These are phyloP conservation scores for Mellilla xanthometata DNA, from an alignment of 2,888 invertebrate genomes.

Conservation along the genomic window DNA sequence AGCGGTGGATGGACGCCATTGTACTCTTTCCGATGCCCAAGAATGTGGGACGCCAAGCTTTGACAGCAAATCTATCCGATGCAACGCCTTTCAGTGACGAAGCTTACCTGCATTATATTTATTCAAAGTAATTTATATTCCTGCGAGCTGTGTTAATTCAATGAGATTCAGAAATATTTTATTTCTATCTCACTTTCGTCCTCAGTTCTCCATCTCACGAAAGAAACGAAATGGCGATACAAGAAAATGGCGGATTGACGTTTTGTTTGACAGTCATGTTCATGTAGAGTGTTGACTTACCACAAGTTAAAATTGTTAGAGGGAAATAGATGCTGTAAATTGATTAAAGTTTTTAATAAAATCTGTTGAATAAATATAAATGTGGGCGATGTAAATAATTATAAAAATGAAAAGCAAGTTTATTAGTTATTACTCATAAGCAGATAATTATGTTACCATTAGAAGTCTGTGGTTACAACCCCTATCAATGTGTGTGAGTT, in stretches of 20 bases:
- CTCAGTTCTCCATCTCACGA: conserved; percentile 77
- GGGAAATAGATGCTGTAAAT: too few relatives aligned
- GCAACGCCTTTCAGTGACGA: conserved; percentile 1
- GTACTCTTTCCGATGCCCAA: conserved; percentile 48
- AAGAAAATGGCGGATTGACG: conserved; percentile 68
- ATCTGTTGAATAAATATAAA: too few relatives aligned
- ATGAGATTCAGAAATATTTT: conserved; percentile 52
- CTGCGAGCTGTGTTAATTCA: conserved; percentile 16
- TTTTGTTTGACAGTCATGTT: too few relatives aligned
- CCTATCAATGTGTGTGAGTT: too few relatives aligned
- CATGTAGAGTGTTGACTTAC: too few relatives aligned
- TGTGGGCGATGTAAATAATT: too few relatives aligned
- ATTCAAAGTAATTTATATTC: conserved; percentile 11
- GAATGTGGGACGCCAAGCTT: conserved; percentile 42
- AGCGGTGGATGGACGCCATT: conserved; percentile 73
- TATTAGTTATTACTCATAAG: too few relatives aligned
- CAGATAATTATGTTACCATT: too few relatives aligned
- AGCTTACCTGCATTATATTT: conserved; percentile 34
- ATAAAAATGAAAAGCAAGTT: too few relatives aligned
- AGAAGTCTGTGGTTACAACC: too few relatives aligned
- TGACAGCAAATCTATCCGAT: conserved; percentile 15
- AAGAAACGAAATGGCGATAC: conserved; percentile 82
- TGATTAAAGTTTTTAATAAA: too few relatives aligned
- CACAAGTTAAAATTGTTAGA: too few relatives aligned
- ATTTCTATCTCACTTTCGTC: conserved; percentile 81